Evolutionary conservation across 2,797 vertebrate species (phyloP), one percentile per base, ranked within the genome.

Genomic region (Lutjanus argentimaculatus): DNA sequence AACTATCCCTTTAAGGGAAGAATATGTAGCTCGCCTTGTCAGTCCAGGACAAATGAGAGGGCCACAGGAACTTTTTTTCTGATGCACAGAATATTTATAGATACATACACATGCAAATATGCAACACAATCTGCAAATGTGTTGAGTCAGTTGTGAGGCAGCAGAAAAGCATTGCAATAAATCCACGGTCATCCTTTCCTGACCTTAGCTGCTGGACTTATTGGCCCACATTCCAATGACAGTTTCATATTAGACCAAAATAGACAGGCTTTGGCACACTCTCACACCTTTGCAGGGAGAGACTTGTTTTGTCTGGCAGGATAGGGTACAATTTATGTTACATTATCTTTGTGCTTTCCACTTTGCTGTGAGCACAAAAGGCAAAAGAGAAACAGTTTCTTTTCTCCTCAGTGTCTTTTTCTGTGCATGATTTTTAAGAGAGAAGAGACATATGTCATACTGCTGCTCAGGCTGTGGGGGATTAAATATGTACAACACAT

Each of bases 401-500:
- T 63, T 67, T 40, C 42, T 25, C 4, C 42, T 58, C 48, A 56
- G 3, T 67, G 51, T 88, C 72, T 72, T 77, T 91, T 82, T 82
- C 69, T 16, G n/a, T 71, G 46, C 72, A 72, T 57, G 68, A 85
- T 91, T 74, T 91, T 90, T 73, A 82, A 75, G 77, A 83, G 80
- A 87, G 87, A 87, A 66, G 77, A 90, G 87, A 90, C 90, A 88
- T 88, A 88, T 90, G 90, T 92, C 90, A 91, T 86, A 90, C 85
- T 90, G 89, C 93, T 86, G 84, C 90, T 88, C 88, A 83, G 90
- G 86, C 91, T 91, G 89, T 55, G 64, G 88, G 85, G 94, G 94
- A 95, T 94, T 95, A 95, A 92, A 95, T 93, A 94, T 96, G 95
- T 95, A 95, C 92, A 92, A 95, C 94, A 95, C 93, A 93, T 93